Percentiles rank a stretch among this genome's conserved stretches.
Conservation (phyloP, 2,113 vertebrate species). For the Xenopus borealis region DNA sequence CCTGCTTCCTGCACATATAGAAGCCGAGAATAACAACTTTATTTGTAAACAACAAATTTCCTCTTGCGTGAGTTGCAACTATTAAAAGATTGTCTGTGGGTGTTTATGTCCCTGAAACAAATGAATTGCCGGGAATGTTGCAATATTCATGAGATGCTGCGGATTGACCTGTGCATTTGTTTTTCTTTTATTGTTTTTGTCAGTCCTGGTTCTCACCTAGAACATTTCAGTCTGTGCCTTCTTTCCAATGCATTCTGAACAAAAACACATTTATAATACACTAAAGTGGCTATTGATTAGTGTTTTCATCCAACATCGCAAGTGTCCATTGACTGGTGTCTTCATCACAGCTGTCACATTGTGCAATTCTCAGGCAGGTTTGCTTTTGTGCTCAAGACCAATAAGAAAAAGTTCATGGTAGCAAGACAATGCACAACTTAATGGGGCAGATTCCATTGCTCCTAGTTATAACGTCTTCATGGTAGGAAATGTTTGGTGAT, state of each 20-base stretch:
- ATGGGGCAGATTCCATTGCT: no score
- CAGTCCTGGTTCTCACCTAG: neutral
- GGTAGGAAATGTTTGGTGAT: no score
- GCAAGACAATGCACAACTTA: no score
- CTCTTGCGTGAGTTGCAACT: neutral
- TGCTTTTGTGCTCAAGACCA: no score
- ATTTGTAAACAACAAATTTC: conserved; percentile 13
- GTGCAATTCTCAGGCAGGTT: no score
- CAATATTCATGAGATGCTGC: neutral
- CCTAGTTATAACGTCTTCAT: no score
- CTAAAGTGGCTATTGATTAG: no score
- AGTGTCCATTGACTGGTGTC: no score
- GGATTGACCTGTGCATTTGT: neutral
- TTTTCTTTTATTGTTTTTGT: neutral
- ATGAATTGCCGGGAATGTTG: neutral
- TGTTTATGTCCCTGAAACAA: neutral
- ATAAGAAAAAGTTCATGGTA: no score
- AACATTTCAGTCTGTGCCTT: neutral
- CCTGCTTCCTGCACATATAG: neutral
- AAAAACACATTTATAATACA: no score
- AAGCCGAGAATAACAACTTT: neutral
- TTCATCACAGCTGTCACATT: no score
- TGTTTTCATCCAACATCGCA: no score
- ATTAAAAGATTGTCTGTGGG: conserved; percentile 9
- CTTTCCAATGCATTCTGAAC: neutral